A percentile compares a stretch with the other conserved stretches of the same genome.
Conservation (phyloP, 2,113 vertebrate genomes). For the Tragelaphus strepsiceros region DNA sequence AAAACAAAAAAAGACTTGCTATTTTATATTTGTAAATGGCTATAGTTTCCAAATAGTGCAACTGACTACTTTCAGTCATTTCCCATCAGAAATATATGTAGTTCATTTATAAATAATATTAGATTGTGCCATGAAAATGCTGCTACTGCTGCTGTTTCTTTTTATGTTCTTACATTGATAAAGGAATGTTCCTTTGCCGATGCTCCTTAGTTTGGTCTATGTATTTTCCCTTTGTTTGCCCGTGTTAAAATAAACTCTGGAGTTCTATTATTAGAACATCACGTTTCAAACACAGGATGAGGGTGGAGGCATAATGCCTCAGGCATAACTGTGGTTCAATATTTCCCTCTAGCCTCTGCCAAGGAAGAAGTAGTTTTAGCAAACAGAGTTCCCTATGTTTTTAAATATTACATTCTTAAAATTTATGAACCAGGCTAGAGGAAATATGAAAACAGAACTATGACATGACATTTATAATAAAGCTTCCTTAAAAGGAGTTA, state of each 20-base stretch:
- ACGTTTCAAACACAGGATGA: background rate
- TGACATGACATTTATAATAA: constrained; percentile 10
- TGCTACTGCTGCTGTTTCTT: background rate
- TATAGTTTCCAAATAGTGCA: background rate
- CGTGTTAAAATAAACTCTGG: constrained; percentile 6
- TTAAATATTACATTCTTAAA: background rate
- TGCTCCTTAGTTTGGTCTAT: background rate
- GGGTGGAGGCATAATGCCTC: background rate
- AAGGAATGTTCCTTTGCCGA: background rate
- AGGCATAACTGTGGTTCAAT: background rate
- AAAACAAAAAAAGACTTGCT: background rate
- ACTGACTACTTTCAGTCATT: background rate
- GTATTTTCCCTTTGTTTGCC: background rate
- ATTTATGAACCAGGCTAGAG: background rate
- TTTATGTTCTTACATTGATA: background rate
- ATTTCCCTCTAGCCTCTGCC: background rate
- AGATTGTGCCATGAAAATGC: background rate
- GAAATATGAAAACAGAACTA: background rate
- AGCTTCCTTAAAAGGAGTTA: constrained; percentile 2
- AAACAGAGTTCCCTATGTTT: background rate
- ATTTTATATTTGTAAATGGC: background rate
- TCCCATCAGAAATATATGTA: background rate
- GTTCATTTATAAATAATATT: background rate
- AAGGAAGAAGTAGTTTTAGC: background rate
- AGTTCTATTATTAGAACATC: background rate